Base-by-base conservation (phyloP, 35 echinoderm and acorn worm species). In the Eucidaris tribuloides region DNA sequence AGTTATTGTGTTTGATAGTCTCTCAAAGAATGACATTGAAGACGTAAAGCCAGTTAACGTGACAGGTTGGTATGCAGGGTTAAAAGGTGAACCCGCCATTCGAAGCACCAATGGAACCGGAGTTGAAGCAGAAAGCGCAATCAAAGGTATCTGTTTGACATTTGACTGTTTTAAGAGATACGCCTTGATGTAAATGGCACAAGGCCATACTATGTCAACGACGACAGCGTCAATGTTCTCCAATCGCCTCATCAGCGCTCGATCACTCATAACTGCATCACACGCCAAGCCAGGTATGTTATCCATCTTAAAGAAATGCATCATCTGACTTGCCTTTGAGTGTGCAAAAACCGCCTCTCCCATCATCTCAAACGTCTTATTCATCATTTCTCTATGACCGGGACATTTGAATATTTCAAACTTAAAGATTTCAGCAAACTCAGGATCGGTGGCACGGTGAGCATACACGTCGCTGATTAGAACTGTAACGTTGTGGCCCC, bases 401-500 rank as follows among this genome's bases (percentile, higher is more conserved):
- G 65, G 65, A 71, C 32, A 32, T n/a, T 71, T 28, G 33, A 71
- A 71, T 19, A 27, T 40, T 71, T 71, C 2, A 27, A 71, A 71
- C 29, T 71, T 71, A 13, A 71, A 71, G 65, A 71, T 36, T 32
- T n/a, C 33, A 6, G 65, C 29, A 36, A 36, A 30, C 32, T 61
- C 65, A 32, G 65, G 37, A 38, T n/a, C 24, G 13, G 30, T 9
- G 1, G 24, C 64, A 3, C 35, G 27, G 68, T 74, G 11, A 7
- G 41, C 24, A 25, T 74, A 74, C 19, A n/a, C 68, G 41, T 74
- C 68, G 29, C 35, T 24, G 24, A 74, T 44, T 5, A 74, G 41
- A 22, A 74, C 38, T 3, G 68, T 74, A 33, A 74, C 68, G 37
- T 74, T 74, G 44, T 74, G 68, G 24, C 68, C 68, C 44, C 41